Conservation (phyloP, 2,888 invertebrate genomes). For the Sminthurides aquaticus region DNA sequence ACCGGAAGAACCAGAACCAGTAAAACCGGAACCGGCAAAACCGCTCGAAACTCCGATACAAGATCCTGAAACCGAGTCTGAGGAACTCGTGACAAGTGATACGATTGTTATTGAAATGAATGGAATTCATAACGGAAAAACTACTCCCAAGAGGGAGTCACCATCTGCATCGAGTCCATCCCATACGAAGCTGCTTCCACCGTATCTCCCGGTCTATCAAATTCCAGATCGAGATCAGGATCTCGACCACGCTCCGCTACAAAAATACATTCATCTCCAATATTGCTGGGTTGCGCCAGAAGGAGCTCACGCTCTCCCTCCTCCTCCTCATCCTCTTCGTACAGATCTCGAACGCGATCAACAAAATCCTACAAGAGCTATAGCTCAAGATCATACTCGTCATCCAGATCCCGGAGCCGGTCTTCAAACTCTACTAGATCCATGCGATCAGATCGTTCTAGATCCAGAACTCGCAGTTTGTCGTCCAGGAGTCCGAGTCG, state of each 20-base stretch:
- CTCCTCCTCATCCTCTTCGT: not conserved
- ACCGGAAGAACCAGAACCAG: too few relatives aligned
- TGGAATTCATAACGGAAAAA: not conserved
- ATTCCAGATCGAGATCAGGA: slow-evolving; percentile 1
- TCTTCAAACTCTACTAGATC: not conserved
- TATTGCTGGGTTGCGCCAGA: too few relatives aligned
- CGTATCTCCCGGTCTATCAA: not conserved
- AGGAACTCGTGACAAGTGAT: too few relatives aligned
- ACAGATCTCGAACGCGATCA: not conserved
- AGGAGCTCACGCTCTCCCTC: slow-evolving; percentile 7
- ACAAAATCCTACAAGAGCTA: not conserved
- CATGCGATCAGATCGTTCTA: not conserved
- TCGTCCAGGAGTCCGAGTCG: slow-evolving; percentile 16
- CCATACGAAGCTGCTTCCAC: too few relatives aligned
- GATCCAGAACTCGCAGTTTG: slow-evolving; percentile 1
- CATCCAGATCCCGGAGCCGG: slow-evolving; percentile 21
- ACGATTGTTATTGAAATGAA: not conserved
- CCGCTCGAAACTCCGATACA: too few relatives aligned
- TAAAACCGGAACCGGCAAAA: too few relatives aligned
- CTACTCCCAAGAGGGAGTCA: not conserved
- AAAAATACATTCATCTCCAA: not conserved
- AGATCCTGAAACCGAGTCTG: too few relatives aligned
- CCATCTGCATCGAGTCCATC: not conserved
- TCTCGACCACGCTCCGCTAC: not conserved
- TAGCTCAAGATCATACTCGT: slow-evolving; percentile 2